Conservation (phyloP, 2,113 vertebrate genomes). For the Monopterus albus region DNA sequence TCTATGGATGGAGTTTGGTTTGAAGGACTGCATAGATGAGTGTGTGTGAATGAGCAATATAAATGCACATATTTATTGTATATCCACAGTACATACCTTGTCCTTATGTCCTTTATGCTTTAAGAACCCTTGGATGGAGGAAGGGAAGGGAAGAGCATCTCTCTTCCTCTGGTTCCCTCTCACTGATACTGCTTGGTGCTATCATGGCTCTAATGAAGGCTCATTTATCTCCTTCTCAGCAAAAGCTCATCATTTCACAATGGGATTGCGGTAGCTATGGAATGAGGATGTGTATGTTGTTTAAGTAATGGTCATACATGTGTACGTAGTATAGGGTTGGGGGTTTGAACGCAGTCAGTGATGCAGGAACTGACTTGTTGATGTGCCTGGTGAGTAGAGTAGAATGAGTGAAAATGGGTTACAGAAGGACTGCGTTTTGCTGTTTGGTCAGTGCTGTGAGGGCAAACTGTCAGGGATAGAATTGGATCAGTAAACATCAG, state of each 20-base stretch:
- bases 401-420: constrained; percentile 15
- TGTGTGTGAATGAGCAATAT: constrained; percentile 65
- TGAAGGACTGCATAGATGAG: constrained; percentile 46
- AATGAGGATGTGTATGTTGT: constrained; percentile 56
- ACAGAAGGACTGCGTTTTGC: not conserved
- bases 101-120: constrained; percentile 61
- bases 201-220: constrained; percentile 78
- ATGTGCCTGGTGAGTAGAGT: constrained; percentile 45
- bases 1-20: constrained; percentile 53
- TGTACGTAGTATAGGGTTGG: constrained; percentile 23
- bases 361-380: constrained; percentile 43
- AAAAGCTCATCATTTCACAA: constrained; percentile 75
- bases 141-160: constrained; percentile 31
- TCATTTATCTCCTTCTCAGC: constrained; percentile 80
- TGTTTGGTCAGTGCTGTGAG: constrained; percentile 44
- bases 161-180: constrained; percentile 43
- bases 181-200: constrained; percentile 49
- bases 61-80: constrained; percentile 70
- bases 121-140: constrained; percentile 33
- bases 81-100: constrained; percentile 1
- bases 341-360: constrained; percentile 9
- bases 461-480: constrained; percentile 3
- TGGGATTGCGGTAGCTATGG: constrained; percentile 59
- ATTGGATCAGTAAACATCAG: constrained; percentile 54
- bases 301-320: constrained; percentile 22